Evolutionary conservation across 2,113 vertebrate genomes (phyloP), one percentile per base, ranked within the genome.

Genomic region (Phocoena sinus): DNA sequence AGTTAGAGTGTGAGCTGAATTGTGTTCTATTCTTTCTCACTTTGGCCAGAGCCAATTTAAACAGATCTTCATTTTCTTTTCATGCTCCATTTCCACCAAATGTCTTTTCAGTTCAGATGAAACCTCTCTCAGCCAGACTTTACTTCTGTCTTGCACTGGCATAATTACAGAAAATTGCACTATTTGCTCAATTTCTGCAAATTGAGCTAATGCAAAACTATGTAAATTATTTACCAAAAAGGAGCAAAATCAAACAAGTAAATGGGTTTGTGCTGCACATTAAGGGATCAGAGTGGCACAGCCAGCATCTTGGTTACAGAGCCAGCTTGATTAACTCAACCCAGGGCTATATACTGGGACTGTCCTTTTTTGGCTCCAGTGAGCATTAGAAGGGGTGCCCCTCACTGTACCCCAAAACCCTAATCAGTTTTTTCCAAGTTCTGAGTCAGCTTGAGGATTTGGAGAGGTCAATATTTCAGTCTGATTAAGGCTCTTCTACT

Each of bases 131-230:
- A 97, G 67, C 74, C 81, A 94, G 92, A 90, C 44, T 94, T 96
- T 73, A 53, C 96, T 98, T 98, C 62, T 68, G 92, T 98, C 94
- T 95, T 96, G 77, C 92, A 92, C 77, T 82, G 94, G 13, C 31
- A 96, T 95, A 92, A 97, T 83, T 98, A 84, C 77, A 98, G 95
- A 98, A 98, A 98, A 98, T 97, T 93, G 94, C 76, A 89, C 65
- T 95, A 82, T 95, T 91, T 98, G 97, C 97, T 98, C 98, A 98
- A 87, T 97, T 98, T 98, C 97, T 97, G 31, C 53, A 98, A 98
- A 98, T 97, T 91, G 97, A 95, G 79, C 15, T 95, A 98, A 98
- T 97, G 89, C 89, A 98, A 93, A 97, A 67, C 81, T 96, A 36
- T 96, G 73, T 95, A 98, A 98, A 95, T 97, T 98, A 96, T 98